phyloP scores from a whole-genome alignment of 2,888 invertebrate genomes.

The Diarsia mendica region DNA sequence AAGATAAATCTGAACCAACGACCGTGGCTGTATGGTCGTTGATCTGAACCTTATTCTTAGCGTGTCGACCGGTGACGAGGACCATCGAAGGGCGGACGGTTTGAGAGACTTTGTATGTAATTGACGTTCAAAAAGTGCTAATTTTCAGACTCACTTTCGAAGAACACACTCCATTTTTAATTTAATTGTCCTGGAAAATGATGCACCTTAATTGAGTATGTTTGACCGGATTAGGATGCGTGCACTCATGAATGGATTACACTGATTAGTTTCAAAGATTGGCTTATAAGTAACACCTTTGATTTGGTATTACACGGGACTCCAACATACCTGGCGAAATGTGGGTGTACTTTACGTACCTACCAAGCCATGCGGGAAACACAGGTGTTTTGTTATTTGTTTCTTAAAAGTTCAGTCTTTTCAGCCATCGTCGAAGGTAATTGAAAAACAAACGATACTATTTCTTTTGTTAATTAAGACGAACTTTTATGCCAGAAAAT shows the following conservation, averaged over 20 bases:
- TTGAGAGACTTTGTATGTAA: not conserved
- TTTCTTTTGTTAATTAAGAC: not conserved
- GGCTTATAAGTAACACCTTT: no score
- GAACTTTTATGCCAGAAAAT: not conserved
- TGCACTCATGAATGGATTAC: not conserved
- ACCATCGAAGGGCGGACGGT: not conserved
- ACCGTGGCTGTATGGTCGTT: no score
- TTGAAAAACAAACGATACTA: no score
- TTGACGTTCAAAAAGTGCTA: not conserved
- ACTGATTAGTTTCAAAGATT: not conserved
- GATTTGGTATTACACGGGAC: not conserved
- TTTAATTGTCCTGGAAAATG: no score
- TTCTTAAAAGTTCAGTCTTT: not conserved
- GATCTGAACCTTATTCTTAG: not conserved
- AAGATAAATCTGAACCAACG: constrained; percentile 8
- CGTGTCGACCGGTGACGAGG: no score
- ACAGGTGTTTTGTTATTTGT: not conserved
- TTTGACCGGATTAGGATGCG: not conserved
- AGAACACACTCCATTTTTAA: not conserved
- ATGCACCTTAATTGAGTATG: no score
- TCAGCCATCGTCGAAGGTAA: not conserved
- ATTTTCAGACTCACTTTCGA: not conserved
- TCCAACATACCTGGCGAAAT: not conserved
- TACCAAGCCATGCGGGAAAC: not conserved
- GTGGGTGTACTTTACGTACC: not conserved